phyloP scores from a whole-genome alignment of 2,797 vertebrate genomes.

The Karalla daura region DNA sequence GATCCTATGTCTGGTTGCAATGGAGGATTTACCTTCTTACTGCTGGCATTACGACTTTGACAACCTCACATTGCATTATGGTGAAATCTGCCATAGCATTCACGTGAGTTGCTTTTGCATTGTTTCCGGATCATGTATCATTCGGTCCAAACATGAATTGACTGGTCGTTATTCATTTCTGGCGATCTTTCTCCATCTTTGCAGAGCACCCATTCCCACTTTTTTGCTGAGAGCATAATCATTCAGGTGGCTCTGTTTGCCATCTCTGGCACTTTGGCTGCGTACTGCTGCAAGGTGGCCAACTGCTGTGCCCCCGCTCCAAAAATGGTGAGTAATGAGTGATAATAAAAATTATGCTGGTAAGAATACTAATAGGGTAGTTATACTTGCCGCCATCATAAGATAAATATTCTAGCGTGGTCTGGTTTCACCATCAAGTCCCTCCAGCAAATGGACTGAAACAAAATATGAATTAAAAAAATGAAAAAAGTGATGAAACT shows the following conservation, averaged over 20 bases:
- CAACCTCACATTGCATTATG: accelerated
- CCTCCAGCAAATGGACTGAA: background rate
- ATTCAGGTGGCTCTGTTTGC: conserved; percentile 56
- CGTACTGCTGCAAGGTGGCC: conserved; percentile 78
- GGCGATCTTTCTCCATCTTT: background rate
- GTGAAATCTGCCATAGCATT: background rate
- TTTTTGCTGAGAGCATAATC: conserved; percentile 28
- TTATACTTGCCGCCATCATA: too few relatives aligned
- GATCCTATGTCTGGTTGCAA: background rate
- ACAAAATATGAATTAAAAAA: too few relatives aligned
- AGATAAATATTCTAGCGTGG: too few relatives aligned
- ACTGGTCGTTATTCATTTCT: background rate
- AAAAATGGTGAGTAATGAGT: conserved; percentile 67
- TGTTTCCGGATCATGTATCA: too few relatives aligned
- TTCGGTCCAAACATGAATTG: background rate
- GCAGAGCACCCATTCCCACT: conserved; percentile 45
- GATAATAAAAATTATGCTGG: too few relatives aligned
- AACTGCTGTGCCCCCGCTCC: conserved; percentile 70
- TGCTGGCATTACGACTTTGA: background rate
- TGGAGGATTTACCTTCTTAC: accelerated
- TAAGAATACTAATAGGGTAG: too few relatives aligned
- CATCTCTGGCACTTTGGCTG: conserved; percentile 71
- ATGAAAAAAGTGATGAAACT: too few relatives aligned
- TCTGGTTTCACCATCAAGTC: background rate
- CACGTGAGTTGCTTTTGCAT: too few relatives aligned